Evolutionary conservation across 2,888 invertebrate species (phyloP).

Genomic region (Drosophila anomalipes): DNA sequence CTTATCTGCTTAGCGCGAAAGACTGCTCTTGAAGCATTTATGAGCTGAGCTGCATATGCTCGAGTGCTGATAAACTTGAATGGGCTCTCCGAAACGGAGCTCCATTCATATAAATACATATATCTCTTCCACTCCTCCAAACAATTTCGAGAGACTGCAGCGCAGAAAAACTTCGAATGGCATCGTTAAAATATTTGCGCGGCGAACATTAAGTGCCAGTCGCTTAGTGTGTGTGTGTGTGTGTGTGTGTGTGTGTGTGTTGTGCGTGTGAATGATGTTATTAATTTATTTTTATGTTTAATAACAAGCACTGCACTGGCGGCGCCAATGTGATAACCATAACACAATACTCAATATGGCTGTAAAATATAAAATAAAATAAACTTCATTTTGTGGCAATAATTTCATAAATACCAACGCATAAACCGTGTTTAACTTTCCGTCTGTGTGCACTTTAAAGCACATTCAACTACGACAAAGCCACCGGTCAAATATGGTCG

Average conservation of each 20-base stretch:
- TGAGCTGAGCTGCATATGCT: conserved; percentile 29
- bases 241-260: not conserved
- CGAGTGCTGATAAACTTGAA: conserved; percentile 37
- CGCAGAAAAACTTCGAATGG: conserved; percentile 36
- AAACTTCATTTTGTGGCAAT: conserved; percentile 22
- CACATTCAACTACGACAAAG: conserved; percentile 16
- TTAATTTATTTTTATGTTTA: conserved; percentile 79
- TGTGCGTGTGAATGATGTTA: conserved; percentile 36
- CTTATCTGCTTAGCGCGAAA: not conserved
- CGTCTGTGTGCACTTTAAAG: conserved; percentile 10
- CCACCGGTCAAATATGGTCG: not conserved
- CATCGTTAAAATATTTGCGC: conserved; percentile 71
- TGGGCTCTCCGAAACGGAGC: not conserved
- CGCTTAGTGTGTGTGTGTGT: conserved; percentile 44
- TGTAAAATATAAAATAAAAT: conserved; percentile 44
- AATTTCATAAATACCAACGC: not conserved
- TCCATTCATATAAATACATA: conserved; percentile 27
- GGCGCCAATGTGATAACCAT: conserved; percentile 51
- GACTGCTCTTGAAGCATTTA: conserved; percentile 24
- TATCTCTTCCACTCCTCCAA: not conserved
- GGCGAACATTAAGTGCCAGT: conserved; percentile 58
- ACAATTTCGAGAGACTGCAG: conserved; percentile 5
- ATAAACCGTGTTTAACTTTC: conserved; percentile 3
- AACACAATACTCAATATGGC: conserved; percentile 48
- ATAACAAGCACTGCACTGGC: conserved; percentile 63